These are phyloP conservation scores for Cotesia typhae DNA, from an alignment of 1,140 invertebrate genomes.

Conservation along the genomic window DNA sequence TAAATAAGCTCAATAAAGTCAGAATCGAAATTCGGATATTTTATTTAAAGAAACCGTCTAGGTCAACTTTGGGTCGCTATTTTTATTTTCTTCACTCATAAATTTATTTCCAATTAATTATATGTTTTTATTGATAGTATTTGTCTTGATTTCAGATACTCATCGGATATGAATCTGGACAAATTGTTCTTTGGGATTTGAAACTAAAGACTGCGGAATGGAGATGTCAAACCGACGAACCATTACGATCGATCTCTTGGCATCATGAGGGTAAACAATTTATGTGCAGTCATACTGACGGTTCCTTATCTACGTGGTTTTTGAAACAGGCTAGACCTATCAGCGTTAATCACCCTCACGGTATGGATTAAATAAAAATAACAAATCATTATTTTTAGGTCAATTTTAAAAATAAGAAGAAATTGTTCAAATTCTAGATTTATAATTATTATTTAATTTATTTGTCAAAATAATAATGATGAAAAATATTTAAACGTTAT, in stretches of 20 bases:
- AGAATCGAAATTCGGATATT: background rate
- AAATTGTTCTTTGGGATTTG: conserved; percentile 96
- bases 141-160: conserved; percentile 75
- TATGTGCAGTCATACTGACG: conserved; percentile 95
- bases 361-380: conserved; percentile 63
- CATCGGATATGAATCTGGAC: conserved; percentile 95
- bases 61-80: background rate
- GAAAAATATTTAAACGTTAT: no score
- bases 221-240: conserved; percentile 81
- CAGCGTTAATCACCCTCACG: conserved; percentile 88
- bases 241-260: conserved; percentile 90
- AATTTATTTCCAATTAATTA: conserved; percentile 2
- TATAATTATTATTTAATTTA: no score
- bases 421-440: no score
- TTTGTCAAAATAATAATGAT: no score
- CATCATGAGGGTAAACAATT: conserved; percentile 98
- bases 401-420: no score
- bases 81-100: conserved; percentile 20
- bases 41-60: background rate
- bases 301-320: conserved; percentile 92
- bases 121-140: background rate
- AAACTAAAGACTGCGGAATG: conserved; percentile 82
- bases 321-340: conserved; percentile 80
- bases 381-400: no score
- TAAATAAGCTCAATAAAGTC: no score